Percentiles rank a stretch among this genome's conserved stretches.
Evolutionary conservation across 2,888 invertebrate genomes (phyloP).

Genomic region (Noctua janthina): DNA sequence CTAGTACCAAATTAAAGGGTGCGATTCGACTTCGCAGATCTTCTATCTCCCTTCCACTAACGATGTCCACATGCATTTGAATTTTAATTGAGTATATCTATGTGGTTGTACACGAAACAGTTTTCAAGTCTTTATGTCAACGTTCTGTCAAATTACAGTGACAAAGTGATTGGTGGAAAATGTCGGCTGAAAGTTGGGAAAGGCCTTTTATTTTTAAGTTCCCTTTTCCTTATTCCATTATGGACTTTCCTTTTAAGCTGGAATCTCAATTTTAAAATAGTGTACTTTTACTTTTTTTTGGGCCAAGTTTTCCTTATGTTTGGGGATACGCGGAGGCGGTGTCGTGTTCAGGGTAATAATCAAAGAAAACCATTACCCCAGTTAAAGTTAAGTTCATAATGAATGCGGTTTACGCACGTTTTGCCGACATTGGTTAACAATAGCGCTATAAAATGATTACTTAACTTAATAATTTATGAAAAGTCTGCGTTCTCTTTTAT

Average conservation of each 20-base stretch:
- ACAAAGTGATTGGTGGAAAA: slow-evolving; percentile 20
- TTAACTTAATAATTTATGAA: slow-evolving; percentile 8
- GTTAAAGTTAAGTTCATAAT: slow-evolving; percentile 52
- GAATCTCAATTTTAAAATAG: slow-evolving; percentile 21
- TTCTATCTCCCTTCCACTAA: slow-evolving; percentile 72
- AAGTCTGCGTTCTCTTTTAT: background rate
- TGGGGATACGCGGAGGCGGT: slow-evolving; percentile 35
- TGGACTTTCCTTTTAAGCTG: background rate
- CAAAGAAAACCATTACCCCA: slow-evolving; percentile 60
- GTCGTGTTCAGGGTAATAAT: slow-evolving; percentile 62
- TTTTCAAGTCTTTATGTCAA: slow-evolving; percentile 55
- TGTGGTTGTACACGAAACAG: slow-evolving; percentile 45
- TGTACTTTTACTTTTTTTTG: slow-evolving; percentile 13
- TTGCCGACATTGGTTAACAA: slow-evolving; percentile 35
- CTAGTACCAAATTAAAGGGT: slow-evolving; percentile 69
- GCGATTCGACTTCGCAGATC: slow-evolving; percentile 74
- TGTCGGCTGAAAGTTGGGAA: background rate
- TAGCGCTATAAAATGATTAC: slow-evolving; percentile 13
- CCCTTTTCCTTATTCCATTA: slow-evolving; percentile 37
- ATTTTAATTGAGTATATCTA: slow-evolving; percentile 77
- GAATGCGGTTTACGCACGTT: slow-evolving; percentile 42
- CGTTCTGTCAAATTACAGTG: slow-evolving; percentile 18
- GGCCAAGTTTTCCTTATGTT: slow-evolving; percentile 32
- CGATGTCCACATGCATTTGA: slow-evolving; percentile 76
- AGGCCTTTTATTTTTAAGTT: slow-evolving; percentile 15